Evolutionary conservation across 2,888 invertebrate species (phyloP), one percentile per base, ranked within the genome.

Genomic region (Cephonodes hylas): DNA sequence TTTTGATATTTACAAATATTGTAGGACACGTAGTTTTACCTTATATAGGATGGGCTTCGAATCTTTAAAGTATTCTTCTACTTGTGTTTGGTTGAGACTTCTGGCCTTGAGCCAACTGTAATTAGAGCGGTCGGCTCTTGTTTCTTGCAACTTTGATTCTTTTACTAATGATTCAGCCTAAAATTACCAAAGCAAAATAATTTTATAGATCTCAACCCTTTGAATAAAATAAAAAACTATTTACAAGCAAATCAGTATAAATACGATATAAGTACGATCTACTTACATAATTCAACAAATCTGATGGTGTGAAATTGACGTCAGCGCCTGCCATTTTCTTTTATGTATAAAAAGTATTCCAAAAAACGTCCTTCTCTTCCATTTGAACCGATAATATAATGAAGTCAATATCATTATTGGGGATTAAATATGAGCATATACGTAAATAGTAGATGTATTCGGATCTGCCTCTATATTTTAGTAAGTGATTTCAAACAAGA

Each of bases 231-330:
- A n/a, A n/a, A n/a, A n/a, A n/a, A n/a, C n/a, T n/a, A n/a, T n/a
- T n/a, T n/a, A n/a, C n/a, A n/a, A n/a, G n/a, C n/a, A n/a, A n/a
- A n/a, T n/a, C n/a, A n/a, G n/a, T n/a, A n/a, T n/a, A 13, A 44
- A 53, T 23, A 2, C 42, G 34, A 34, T 8, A 20, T 22, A 42
- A 23, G 22, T 1, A 8, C 2, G n/a, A 18, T 2, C 8, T 27
- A 81, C 84, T 84, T 65, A 85, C 85, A 63, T 84, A 83, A 69
- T 74, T 66, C 46, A 82, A 59, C 38, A 85, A 70, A 72, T 85
- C 79, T 0, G 65, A 45, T 0, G 79, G 66, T 0, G 78, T 75
- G 59, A 81, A 84, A 15, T 60, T 69, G 5, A 79, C 76, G 10
- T 74, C 74, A 3, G 73, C 48, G 1, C 73, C 77, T n/a, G 75